Conservation (phyloP, 2,888 invertebrate species). For the Torymus auratus region DNA sequence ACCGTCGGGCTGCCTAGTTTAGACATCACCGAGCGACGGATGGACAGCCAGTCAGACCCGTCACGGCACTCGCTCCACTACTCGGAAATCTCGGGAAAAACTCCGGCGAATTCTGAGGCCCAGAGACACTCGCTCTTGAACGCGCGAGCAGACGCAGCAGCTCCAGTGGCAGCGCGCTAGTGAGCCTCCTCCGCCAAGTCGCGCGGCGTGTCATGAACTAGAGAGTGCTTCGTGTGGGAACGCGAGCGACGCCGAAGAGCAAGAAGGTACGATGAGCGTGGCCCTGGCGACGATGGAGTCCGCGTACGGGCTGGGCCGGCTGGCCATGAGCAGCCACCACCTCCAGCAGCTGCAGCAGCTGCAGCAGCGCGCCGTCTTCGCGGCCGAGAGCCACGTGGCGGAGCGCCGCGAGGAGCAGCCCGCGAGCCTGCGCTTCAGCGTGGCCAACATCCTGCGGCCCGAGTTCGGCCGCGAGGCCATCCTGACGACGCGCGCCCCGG, state of each 20-base stretch:
- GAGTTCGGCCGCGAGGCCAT: constrained; percentile 89
- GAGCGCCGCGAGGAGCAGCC: constrained; percentile 46
- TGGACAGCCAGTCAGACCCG: constrained; percentile 77
- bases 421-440: constrained; percentile 84
- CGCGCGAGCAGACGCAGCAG: no score
- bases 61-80: constrained; percentile 76
- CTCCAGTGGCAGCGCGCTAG: no score
- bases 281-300: constrained; percentile 71
- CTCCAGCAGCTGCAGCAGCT: constrained; percentile 60
- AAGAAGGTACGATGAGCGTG: constrained; percentile 69
- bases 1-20: constrained; percentile 74
- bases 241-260: no score
- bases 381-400: constrained; percentile 43
- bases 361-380: constrained; percentile 60
- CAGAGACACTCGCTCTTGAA: no score
- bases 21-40: constrained; percentile 77
- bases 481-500: constrained; percentile 79
- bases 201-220: no score
- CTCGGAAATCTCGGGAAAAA: constrained; percentile 73
- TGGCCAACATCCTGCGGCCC: constrained; percentile 90
- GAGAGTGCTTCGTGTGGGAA: no score
- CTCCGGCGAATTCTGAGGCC: constrained; percentile 53
- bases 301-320: constrained; percentile 67
- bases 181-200: no score
- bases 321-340: constrained; percentile 64